These are phyloP conservation scores for Cariama cristata DNA, from an alignment of 2,113 vertebrate genomes.

Conservation along the genomic window DNA sequence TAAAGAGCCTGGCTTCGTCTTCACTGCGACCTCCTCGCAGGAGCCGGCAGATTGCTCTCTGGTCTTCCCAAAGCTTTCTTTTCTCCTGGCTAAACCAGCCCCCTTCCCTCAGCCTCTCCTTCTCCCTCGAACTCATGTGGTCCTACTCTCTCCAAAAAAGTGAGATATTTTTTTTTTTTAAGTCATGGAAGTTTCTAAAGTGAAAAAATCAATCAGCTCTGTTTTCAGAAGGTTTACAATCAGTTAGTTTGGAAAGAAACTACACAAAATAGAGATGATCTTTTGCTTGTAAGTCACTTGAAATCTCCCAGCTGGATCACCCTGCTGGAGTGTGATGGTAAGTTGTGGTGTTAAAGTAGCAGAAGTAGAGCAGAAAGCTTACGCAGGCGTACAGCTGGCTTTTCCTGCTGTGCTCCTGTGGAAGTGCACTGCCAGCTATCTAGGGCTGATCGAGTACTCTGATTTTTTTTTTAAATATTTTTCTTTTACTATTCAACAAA, in stretches of 20 bases:
- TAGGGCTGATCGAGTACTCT: background rate
- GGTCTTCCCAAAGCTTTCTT: background rate
- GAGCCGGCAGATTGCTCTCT: background rate
- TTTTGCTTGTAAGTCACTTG: background rate
- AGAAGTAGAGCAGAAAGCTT: background rate
- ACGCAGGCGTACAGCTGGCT: background rate
- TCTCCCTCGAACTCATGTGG: background rate
- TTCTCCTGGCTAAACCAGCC: background rate
- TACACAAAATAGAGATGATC: background rate
- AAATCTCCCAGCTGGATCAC: background rate
- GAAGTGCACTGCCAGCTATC: background rate
- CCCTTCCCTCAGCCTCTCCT: background rate
- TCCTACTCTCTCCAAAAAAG: background rate
- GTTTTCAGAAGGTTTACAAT: background rate
- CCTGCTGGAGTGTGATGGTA: background rate
- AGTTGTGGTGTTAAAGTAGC: background rate
- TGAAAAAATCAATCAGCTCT: background rate
- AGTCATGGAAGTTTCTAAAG: background rate
- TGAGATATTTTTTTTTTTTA: background rate
- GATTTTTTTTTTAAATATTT: background rate
- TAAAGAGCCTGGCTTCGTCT: fast-evolving
- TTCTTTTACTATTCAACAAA: background rate
- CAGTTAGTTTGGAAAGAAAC: background rate
- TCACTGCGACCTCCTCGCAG: fast-evolving
- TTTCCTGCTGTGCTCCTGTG: background rate